Conservation (phyloP, 2,113 vertebrate species). For the Vulpes vulpes region DNA sequence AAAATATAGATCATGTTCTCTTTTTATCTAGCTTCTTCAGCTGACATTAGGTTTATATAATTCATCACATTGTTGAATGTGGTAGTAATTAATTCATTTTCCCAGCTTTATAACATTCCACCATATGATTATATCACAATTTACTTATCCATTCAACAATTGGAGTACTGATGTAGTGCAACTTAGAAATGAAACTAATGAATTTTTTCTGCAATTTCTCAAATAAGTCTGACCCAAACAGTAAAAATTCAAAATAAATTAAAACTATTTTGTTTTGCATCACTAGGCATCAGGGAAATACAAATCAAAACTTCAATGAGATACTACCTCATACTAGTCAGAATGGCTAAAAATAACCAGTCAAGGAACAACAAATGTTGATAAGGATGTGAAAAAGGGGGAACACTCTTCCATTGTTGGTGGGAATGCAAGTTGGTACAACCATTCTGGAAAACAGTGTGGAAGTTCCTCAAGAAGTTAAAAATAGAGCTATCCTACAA, state of each 20-base stretch:
- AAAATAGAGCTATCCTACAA: no score
- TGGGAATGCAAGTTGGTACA: not conserved
- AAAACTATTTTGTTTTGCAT: not conserved
- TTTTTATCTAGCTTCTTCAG: not conserved
- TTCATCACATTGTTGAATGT: fast-evolving
- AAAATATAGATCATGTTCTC: not conserved
- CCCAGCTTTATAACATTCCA: not conserved
- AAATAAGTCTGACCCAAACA: not conserved
- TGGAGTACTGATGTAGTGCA: not conserved
- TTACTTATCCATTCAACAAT: not conserved
- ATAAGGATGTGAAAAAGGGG: not conserved
- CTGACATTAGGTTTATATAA: not conserved
- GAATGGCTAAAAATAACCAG: not conserved
- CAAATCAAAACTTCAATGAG: not conserved
- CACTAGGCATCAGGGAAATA: not conserved
- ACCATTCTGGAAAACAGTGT: not conserved
- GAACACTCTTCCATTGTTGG: not conserved
- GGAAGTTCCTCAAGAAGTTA: not conserved
- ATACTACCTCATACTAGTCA: not conserved
- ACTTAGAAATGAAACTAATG: not conserved
- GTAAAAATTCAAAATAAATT: not conserved
- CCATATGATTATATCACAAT: not conserved
- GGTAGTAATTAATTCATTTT: not conserved
- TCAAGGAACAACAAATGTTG: not conserved
- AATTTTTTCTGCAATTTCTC: not conserved